Evolutionary conservation across 2,888 invertebrate genomes (phyloP).

Genomic region (Ecliptopera silaceata): DNA sequence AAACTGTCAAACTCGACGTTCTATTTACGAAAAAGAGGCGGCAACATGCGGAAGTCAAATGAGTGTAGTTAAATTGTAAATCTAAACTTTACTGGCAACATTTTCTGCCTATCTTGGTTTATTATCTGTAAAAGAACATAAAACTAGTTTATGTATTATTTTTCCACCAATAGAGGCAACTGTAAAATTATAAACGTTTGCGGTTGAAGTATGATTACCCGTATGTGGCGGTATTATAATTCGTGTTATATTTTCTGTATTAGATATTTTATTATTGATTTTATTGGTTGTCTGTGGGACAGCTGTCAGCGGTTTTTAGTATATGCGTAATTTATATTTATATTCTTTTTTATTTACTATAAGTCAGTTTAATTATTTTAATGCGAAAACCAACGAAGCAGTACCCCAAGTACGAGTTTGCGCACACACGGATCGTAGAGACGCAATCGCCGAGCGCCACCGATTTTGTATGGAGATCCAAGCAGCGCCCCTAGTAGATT

Average conservation of each 20-base stretch:
- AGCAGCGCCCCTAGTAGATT: too few species aligned
- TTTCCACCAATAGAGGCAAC: constrained; percentile 13
- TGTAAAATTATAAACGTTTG: constrained; percentile 36
- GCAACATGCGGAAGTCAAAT: too few species aligned
- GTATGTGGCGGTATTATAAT: constrained; percentile 53
- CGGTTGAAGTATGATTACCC: constrained; percentile 75
- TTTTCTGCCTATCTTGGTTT: neutral
- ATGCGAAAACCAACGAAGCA: too few species aligned
- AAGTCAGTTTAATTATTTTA: too few species aligned
- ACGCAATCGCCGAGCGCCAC: too few species aligned
- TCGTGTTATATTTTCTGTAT: constrained; percentile 52
- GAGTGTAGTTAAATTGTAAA: too few species aligned
- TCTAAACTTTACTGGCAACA: neutral
- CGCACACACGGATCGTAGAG: too few species aligned
- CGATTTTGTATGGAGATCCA: too few species aligned
- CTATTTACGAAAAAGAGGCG: too few species aligned
- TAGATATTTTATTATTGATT: constrained; percentile 35
- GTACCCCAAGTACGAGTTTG: too few species aligned
- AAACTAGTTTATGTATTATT: neutral
- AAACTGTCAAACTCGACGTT: too few species aligned
- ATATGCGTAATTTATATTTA: neutral
- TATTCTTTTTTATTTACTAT: too few species aligned
- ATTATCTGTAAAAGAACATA: constrained; percentile 3
- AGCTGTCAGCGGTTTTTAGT: constrained; percentile 11
- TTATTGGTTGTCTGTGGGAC: constrained; percentile 46